Conservation (phyloP, 2,888 invertebrate genomes). For the Cerceris ruficornis region DNA sequence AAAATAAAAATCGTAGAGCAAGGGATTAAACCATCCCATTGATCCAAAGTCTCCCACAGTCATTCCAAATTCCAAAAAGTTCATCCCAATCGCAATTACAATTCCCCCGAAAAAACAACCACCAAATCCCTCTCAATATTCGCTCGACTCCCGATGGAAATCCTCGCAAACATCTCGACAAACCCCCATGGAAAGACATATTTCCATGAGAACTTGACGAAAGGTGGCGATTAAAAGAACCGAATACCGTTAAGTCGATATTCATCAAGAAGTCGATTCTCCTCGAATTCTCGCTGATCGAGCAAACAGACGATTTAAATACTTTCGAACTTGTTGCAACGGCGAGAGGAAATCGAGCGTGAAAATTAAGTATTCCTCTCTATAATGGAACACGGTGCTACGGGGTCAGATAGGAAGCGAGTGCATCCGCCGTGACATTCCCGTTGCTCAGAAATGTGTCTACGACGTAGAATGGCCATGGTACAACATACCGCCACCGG, state of each 20-base stretch:
- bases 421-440: slow-evolving; percentile 55
- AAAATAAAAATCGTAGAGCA: no score
- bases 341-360: slow-evolving; percentile 42
- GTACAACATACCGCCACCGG: slow-evolving; percentile 69
- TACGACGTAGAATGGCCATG: slow-evolving; percentile 46
- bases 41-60: no score
- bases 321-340: slow-evolving; percentile 40
- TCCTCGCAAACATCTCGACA: neutral
- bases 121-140: no score
- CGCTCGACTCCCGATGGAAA: no score
- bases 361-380: slow-evolving; percentile 56
- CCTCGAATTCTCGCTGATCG: slow-evolving; percentile 11
- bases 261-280: slow-evolving; percentile 20
- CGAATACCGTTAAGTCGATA: neutral
- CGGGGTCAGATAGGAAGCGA: slow-evolving; percentile 9
- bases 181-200: neutral
- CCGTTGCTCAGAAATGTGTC: slow-evolving; percentile 62
- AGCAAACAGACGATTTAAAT: slow-evolving; percentile 40
- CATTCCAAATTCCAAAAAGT: no score
- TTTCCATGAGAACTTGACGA: neutral
- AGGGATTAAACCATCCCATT: no score
- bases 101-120: no score
- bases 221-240: neutral
- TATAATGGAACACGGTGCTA: slow-evolving; percentile 27
- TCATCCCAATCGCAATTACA: no score